These are phyloP conservation scores for Andrena bucephala DNA, from an alignment of 2,888 invertebrate species.

Conservation along the genomic window DNA sequence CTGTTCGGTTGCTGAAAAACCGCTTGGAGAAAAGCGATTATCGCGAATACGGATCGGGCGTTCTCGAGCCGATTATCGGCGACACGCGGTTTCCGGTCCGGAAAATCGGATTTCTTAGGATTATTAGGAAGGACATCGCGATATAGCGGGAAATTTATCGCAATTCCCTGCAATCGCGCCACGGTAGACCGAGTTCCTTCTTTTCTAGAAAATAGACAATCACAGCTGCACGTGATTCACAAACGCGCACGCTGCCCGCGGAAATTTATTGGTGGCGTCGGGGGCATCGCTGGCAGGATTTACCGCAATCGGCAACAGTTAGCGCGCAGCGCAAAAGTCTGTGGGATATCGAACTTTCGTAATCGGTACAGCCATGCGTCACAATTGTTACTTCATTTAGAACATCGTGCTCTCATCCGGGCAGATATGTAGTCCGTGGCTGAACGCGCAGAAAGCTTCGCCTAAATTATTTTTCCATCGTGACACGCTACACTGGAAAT, in stretches of 20 bases:
- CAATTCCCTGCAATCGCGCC: constrained; percentile 61
- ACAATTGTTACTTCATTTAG: constrained; percentile 55
- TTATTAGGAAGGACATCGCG: constrained; percentile 54
- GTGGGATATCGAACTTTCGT: constrained; percentile 63
- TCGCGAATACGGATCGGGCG: neutral
- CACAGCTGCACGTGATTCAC: constrained; percentile 68
- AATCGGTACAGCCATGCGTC: constrained; percentile 44
- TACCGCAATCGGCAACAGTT: constrained; percentile 64
- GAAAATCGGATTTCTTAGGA: constrained; percentile 25
- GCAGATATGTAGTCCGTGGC: constrained; percentile 10
- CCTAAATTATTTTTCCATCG: constrained; percentile 23
- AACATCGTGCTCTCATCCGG: constrained; percentile 36
- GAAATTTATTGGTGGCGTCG: constrained; percentile 65
- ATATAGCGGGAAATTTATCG: constrained; percentile 63
- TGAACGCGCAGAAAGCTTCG: neutral
- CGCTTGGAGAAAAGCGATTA: neutral
- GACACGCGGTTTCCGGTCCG: constrained; percentile 9
- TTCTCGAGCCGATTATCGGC: constrained; percentile 24
- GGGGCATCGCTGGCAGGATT: constrained; percentile 63
- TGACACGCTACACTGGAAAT: neutral
- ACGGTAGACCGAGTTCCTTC: constrained; percentile 63
- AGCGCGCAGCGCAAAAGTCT: constrained; percentile 60
- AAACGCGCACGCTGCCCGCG: constrained; percentile 59
- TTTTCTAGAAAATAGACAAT: constrained; percentile 63
- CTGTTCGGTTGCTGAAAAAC: neutral